Evolutionary conservation across 2,797 vertebrate genomes (phyloP).

Genomic region (Dendrocincla fuliginosa): DNA sequence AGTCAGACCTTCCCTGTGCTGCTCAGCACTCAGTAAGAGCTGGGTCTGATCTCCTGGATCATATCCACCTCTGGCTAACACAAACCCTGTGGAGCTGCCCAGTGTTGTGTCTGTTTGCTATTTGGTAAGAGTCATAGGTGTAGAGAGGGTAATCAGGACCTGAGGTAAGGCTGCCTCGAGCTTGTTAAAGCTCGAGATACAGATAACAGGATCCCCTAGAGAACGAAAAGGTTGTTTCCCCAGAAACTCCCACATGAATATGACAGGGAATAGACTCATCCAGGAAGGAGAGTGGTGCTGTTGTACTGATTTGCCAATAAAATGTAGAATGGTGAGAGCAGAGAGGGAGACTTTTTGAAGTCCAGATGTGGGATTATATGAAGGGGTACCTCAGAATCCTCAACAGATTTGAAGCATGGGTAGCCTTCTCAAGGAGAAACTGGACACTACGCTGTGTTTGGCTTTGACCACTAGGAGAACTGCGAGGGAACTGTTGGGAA

Average conservation of each 20-base stretch:
- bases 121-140: not conserved
- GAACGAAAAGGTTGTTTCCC: slow-evolving; percentile 9
- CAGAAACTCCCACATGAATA: slow-evolving; percentile 5
- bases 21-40: not conserved
- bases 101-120: not conserved
- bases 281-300: not conserved
- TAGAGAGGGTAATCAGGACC: not conserved
- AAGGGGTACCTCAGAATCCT: not conserved
- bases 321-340: not conserved
- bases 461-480: not conserved
- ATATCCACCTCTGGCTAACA: not conserved
- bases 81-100: not conserved
- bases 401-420: not conserved
- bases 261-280: not conserved
- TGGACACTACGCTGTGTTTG: not conserved
- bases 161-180: slow-evolving; percentile 22
- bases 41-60: not conserved
- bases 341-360: not conserved
- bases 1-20: not conserved
- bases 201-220: not conserved
- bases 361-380: not conserved
- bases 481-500: not conserved
- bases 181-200: not conserved
- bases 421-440: not conserved
- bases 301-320: not conserved